Percentiles rank a stretch among this genome's conserved stretches.
phyloP scores from a whole-genome alignment of 2,113 vertebrate species.

The Heptranchias perlo region DNA sequence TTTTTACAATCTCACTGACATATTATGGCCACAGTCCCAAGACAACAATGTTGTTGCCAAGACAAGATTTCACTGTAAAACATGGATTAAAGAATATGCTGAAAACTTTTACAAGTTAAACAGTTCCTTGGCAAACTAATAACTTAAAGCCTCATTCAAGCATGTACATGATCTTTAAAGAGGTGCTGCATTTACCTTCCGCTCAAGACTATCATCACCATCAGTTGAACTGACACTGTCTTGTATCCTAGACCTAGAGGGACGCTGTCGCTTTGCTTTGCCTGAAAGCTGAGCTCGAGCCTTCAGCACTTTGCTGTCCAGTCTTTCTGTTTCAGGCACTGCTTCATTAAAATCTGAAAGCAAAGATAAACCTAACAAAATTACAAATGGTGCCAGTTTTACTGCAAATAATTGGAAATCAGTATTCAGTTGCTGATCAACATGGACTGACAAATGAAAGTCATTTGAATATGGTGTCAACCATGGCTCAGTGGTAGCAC shows the following conservation, averaged over 20 bases:
- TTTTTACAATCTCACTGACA: not conserved
- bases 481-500: not conserved
- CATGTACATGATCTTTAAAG: not conserved
- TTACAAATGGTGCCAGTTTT: not conserved
- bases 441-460: not conserved
- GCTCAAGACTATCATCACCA: slow-evolving; percentile 68
- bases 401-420: not conserved
- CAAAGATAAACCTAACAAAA: not conserved
- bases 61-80: not conserved
- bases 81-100: not conserved
- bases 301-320: slow-evolving; percentile 68
- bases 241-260: slow-evolving; percentile 56
- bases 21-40: not conserved
- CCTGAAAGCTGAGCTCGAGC: slow-evolving; percentile 64
- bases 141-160: not conserved
- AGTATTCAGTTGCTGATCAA: not conserved
- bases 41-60: not conserved
- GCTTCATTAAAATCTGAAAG: slow-evolving; percentile 63
- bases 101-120: not conserved
- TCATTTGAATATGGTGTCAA: not conserved
- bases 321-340: slow-evolving; percentile 62
- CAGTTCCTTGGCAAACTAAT: not conserved
- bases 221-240: slow-evolving; percentile 77
- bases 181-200: slow-evolving; percentile 58
- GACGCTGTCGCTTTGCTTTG: slow-evolving; percentile 65